phyloP scores from a whole-genome alignment of 2,888 invertebrate species.

The Laothoe populi region DNA sequence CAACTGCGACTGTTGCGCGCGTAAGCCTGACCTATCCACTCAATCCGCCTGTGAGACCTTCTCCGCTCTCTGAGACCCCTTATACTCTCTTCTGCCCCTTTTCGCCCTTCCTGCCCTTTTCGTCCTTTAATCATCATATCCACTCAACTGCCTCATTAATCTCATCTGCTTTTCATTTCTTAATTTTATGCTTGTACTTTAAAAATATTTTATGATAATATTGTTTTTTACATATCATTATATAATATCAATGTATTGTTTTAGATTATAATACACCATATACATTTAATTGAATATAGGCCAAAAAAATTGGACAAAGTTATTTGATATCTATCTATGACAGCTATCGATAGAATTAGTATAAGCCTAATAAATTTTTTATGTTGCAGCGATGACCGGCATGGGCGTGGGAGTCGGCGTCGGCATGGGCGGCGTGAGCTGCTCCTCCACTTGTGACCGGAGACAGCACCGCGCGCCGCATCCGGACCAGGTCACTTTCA shows the following conservation, averaged over 20 bases:
- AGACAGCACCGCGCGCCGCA: constrained; percentile 54
- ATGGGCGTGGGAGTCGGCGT: constrained; percentile 63
- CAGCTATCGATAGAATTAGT: background rate
- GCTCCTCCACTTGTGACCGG: constrained; percentile 68
- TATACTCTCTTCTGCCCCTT: too few relatives aligned
- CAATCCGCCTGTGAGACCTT: background rate
- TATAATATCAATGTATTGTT: too few relatives aligned
- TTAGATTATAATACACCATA: too few relatives aligned
- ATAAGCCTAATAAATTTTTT: background rate
- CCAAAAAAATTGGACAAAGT: too few relatives aligned
- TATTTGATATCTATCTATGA: too few relatives aligned
- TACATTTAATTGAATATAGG: too few relatives aligned
- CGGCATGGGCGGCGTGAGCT: constrained; percentile 59
- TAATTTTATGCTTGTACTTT: constrained; percentile 11
- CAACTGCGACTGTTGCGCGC: constrained; percentile 49
- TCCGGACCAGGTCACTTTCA: constrained; percentile 65
- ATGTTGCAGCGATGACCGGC: constrained; percentile 71
- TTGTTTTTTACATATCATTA: background rate
- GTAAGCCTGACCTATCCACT: constrained; percentile 34
- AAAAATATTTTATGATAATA: background rate
- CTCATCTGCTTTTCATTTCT: constrained; percentile 6
- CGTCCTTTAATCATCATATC: too few relatives aligned
- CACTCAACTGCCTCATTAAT: background rate
- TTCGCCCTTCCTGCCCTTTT: too few relatives aligned
- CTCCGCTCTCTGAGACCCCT: background rate